Conservation (phyloP, 2,888 invertebrate genomes). For the Acheta domesticus region DNA sequence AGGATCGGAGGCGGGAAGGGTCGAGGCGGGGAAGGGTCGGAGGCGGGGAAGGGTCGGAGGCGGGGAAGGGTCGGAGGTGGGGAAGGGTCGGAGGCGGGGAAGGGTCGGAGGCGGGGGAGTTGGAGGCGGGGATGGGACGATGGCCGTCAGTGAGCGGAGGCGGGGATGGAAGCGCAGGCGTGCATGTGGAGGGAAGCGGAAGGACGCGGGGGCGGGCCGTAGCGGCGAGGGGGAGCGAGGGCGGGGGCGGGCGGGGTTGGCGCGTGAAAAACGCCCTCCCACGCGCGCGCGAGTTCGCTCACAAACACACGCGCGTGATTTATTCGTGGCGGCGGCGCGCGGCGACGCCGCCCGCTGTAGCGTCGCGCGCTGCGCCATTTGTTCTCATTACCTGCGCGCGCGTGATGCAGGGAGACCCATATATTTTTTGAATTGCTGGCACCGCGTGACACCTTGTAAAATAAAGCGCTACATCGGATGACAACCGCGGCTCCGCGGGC, state of each 20-base stretch:
- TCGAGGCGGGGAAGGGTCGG: too few relatives aligned
- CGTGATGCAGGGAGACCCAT: conserved; percentile 27
- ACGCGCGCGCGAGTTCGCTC: neutral
- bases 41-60: too few relatives aligned
- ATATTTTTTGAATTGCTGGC: conserved; percentile 30
- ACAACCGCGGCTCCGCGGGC: too few relatives aligned
- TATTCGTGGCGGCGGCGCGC: neutral
- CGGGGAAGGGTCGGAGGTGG: too few relatives aligned
- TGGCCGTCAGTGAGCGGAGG: neutral
- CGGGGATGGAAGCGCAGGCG: neutral
- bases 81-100: too few relatives aligned
- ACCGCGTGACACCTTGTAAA: conserved; percentile 31
- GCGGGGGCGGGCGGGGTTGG: neutral
- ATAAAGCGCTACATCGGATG: conserved; percentile 23
- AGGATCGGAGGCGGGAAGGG: too few relatives aligned
- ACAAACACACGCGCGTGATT: neutral
- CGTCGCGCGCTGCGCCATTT: conserved; percentile 18
- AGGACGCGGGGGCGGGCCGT: too few relatives aligned
- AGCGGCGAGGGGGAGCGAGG: too few relatives aligned
- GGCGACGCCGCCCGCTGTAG: neutral
- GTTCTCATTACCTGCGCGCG: conserved; percentile 29
- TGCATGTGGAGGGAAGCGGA: too few relatives aligned
- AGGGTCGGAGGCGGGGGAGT: too few relatives aligned
- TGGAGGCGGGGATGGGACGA: too few relatives aligned
- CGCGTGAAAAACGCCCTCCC: neutral